Conservation (phyloP, 2,888 invertebrate genomes). For the Cylloceria caligata region DNA sequence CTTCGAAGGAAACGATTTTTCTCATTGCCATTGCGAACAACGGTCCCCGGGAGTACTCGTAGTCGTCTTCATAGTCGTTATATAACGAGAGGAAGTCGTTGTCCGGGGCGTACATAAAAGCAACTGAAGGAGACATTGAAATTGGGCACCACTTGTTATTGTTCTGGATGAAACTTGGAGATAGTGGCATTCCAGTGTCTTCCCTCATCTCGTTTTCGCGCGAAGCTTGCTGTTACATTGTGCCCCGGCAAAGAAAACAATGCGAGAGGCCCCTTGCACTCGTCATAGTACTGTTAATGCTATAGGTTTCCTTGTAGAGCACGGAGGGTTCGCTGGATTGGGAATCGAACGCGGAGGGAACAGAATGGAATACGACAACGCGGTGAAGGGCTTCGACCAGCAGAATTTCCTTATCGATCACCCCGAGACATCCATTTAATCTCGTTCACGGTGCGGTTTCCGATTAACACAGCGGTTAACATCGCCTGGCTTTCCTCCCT, state of each 20-base stretch:
- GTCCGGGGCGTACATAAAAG: constrained; percentile 29
- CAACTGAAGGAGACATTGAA: constrained; percentile 36
- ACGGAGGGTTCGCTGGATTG: constrained; percentile 28
- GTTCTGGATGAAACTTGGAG: constrained; percentile 55
- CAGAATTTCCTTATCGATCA: constrained; percentile 64
- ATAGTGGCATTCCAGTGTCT: constrained; percentile 18
- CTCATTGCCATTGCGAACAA: constrained; percentile 58
- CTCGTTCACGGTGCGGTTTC: constrained; percentile 65
- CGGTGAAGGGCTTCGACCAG: constrained; percentile 27
- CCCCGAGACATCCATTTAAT: constrained; percentile 66
- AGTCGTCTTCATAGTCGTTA: constrained; percentile 51
- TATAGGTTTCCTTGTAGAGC: constrained; percentile 4
- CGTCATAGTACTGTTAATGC: constrained; percentile 6
- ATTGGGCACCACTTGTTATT: constrained; percentile 63
- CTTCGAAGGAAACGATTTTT: constrained; percentile 62
- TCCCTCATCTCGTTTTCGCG: constrained; percentile 53
- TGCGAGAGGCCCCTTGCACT: constrained; percentile 30
- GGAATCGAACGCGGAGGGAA: constrained; percentile 42
- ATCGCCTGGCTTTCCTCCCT: constrained; percentile 54
- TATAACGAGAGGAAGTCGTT: constrained; percentile 56
- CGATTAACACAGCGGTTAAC: constrained; percentile 68
- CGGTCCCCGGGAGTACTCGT: constrained; percentile 34
- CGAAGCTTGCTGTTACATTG: constrained; percentile 38
- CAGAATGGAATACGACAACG: constrained; percentile 11
- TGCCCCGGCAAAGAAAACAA: constrained; percentile 43